Percentiles rank a stretch among this genome's conserved stretches.
phyloP scores from a whole-genome alignment of 2,113 vertebrate genomes.

The Pleuronectes platessa region DNA sequence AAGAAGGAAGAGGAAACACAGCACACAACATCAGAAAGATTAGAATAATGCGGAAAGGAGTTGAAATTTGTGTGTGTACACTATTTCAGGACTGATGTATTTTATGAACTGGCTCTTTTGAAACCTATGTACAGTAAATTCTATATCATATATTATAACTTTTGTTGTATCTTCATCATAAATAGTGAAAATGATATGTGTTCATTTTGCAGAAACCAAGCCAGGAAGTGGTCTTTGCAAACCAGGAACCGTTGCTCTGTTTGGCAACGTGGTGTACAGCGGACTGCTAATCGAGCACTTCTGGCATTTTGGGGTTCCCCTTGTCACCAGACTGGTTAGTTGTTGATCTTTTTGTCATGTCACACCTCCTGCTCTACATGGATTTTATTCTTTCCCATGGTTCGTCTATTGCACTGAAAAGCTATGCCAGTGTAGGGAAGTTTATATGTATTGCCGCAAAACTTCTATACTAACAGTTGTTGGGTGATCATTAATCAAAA shows the following conservation, averaged over 20 bases:
- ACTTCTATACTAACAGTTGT: too few species aligned
- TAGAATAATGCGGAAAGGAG: background rate
- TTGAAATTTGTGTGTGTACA: background rate
- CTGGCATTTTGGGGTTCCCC: constrained; percentile 81
- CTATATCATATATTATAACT: background rate
- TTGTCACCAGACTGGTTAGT: constrained; percentile 83
- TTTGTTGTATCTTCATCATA: background rate
- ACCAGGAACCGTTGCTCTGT: constrained; percentile 80
- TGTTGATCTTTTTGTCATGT: background rate
- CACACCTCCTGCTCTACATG: background rate
- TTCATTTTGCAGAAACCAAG: constrained; percentile 74
- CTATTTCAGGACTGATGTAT: too few species aligned
- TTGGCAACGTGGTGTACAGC: constrained; percentile 82
- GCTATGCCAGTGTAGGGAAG: too few species aligned
- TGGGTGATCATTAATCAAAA: too few species aligned
- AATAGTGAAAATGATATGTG: background rate
- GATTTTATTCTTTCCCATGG: background rate
- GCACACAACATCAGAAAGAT: too few species aligned
- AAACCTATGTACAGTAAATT: background rate
- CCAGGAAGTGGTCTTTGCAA: constrained; percentile 81
- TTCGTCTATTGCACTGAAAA: background rate
- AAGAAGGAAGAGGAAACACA: too few species aligned
- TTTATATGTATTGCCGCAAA: too few species aligned
- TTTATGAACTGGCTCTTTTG: background rate
- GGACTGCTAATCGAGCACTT: constrained; percentile 81